Base-by-base conservation (phyloP, 2,797 vertebrate species). In the Tokudaia muenninki region DNA sequence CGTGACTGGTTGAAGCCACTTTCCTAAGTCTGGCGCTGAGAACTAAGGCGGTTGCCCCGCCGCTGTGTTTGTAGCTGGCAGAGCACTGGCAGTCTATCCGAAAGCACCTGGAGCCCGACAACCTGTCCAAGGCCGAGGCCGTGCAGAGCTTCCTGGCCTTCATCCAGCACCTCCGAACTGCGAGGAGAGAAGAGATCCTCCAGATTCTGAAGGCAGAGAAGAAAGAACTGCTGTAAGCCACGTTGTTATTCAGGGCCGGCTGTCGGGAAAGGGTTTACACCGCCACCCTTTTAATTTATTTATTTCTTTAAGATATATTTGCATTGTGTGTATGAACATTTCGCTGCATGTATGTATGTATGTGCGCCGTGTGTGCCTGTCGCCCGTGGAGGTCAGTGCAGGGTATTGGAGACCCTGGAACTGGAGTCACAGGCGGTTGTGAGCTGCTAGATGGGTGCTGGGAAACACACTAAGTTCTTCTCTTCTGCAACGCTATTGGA, bases 121-220 rank as follows among this genome's bases (percentile, higher is more conserved):
- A 98, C 91, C 99, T 99, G 97, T 99, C 99, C 92, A 99, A 99
- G 97, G 98, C 99, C 47, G 98, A 98, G 74, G 99, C 99, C 29
- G 99, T 99, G 77, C 99, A 98, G 96, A 99, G 98, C 98, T 99
- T 99, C 99, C 98, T 99, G 98, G 98, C 98, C 61, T 99, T 99
- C 72, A 98, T 99, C 98, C 99, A 99, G 97, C 99, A 97, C 96
- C 98, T 99, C 97, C 99, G 99, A 97, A 99, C 98, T 96, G 98
- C 99, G 6, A 99, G 98, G 0, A 99, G 99, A 98, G 99, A 99
- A 9, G 99, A 99, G 93, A 99, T 99, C 97, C 98, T 99, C 92
- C 98, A 99, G 95, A 97, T 99, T 92, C 97, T 99, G 80, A 99
- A 98, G 97, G 99, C 98, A 75, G 99, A 99, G 98, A 99, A 98